Conservation (phyloP, 1,140 invertebrate species). For the Bombus huntii region DNA sequence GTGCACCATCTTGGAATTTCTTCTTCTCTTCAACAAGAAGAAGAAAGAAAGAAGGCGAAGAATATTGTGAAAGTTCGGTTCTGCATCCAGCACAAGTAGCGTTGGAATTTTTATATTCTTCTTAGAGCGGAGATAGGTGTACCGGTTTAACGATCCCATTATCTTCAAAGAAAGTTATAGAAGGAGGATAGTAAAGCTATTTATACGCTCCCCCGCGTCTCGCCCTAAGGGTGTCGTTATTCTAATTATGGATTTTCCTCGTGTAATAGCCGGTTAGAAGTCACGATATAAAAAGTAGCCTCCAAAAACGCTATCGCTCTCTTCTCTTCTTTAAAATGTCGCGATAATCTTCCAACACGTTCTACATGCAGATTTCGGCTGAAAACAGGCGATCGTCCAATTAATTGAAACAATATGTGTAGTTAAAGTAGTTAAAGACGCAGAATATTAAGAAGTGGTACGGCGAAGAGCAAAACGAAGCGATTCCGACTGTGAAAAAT, state of each 20-base stretch:
- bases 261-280: neutral
- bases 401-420: neutral
- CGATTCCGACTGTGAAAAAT: slow-evolving; percentile 22
- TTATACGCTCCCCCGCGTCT: slow-evolving; percentile 11
- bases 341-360: neutral
- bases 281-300: neutral
- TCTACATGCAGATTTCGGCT: neutral
- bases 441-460: neutral
- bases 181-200: slow-evolving; percentile 35
- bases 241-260: slow-evolving; percentile 20
- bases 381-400: neutral
- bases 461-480: neutral
- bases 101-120: neutral
- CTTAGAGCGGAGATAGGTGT: neutral
- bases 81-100: neutral
- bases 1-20: neutral
- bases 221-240: slow-evolving; percentile 30
- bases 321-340: neutral
- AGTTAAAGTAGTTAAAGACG: neutral
- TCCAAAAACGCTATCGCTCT: neutral
- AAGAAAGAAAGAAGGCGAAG: neutral
- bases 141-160: slow-evolving; percentile 19
- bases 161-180: slow-evolving; percentile 30
- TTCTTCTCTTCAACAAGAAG: neutral
- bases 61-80: neutral